phyloP scores from a whole-genome alignment of 2,113 vertebrate genomes.

The Synodontis membranacea region DNA sequence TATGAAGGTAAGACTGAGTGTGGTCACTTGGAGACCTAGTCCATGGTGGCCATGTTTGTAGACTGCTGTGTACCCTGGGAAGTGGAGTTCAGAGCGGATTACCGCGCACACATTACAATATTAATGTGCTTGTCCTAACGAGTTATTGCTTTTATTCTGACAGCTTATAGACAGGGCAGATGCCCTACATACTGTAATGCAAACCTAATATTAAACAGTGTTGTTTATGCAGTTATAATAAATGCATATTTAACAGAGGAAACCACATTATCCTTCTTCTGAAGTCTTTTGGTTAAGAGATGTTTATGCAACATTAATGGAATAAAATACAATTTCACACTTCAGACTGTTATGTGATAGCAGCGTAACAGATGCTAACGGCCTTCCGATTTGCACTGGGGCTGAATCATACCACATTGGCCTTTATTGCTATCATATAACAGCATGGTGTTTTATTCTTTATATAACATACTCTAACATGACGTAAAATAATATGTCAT shows the following conservation, averaged over 20 bases:
- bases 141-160: neutral
- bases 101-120: no score
- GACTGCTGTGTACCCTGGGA: no score
- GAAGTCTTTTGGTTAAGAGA: neutral
- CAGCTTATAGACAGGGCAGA: neutral
- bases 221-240: neutral
- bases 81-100: no score
- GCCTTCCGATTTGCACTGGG: neutral
- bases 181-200: neutral
- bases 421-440: neutral
- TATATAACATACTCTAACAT: neutral
- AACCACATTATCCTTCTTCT: neutral
- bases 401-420: neutral
- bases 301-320: neutral
- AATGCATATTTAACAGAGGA: neutral
- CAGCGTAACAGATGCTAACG: neutral
- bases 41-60: no score
- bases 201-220: neutral
- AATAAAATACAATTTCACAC: neutral
- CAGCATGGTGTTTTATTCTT: neutral
- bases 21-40: no score
- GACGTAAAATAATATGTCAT: neutral
- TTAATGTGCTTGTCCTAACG: neutral
- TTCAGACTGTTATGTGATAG: neutral
- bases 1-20: no score